Evolutionary conservation across 92 coral and sea anemone genomes (phyloP).

Genomic region (Phenganax marumi): DNA sequence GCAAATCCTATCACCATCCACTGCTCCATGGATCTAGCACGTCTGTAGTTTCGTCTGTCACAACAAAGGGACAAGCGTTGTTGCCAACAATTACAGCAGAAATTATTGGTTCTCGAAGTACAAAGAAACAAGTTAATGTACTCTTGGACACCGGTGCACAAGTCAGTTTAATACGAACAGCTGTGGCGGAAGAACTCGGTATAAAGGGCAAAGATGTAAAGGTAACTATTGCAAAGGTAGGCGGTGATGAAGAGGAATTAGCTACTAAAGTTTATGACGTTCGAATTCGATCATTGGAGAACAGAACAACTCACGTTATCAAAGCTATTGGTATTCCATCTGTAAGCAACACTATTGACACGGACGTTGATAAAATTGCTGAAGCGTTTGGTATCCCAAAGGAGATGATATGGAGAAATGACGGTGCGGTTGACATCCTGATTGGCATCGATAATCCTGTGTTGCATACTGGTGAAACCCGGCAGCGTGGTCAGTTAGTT

Average conservation of each 20-base stretch:
- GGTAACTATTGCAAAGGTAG: background rate
- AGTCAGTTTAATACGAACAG: background rate
- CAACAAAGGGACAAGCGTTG: background rate
- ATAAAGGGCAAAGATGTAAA: slow-evolving; percentile 1
- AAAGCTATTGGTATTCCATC: slow-evolving; percentile 57
- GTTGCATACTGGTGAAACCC: slow-evolving; percentile 42
- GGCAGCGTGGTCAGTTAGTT: slow-evolving; percentile 14
- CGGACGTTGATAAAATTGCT: slow-evolving; percentile 14
- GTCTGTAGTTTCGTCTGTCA: background rate
- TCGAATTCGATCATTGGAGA: slow-evolving; percentile 24
- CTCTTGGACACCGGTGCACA: slow-evolving; percentile 4
- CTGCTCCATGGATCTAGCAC: background rate
- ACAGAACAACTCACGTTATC: background rate
- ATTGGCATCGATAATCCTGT: slow-evolving; percentile 20
- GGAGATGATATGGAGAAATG: background rate
- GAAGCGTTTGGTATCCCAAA: background rate
- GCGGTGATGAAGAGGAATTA: slow-evolving; percentile 19
- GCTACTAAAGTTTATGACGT: slow-evolving; percentile 17
- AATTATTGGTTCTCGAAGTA: background rate
- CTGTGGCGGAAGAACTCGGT: background rate
- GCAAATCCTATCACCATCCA: slow-evolving; percentile 3
- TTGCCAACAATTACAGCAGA: background rate
- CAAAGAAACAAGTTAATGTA: background rate
- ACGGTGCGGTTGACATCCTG: slow-evolving; percentile 18
- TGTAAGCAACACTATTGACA: slow-evolving; percentile 45